These are phyloP conservation scores for Melangyna quadrimaculata DNA, from an alignment of 2,888 invertebrate species.

Conservation along the genomic window DNA sequence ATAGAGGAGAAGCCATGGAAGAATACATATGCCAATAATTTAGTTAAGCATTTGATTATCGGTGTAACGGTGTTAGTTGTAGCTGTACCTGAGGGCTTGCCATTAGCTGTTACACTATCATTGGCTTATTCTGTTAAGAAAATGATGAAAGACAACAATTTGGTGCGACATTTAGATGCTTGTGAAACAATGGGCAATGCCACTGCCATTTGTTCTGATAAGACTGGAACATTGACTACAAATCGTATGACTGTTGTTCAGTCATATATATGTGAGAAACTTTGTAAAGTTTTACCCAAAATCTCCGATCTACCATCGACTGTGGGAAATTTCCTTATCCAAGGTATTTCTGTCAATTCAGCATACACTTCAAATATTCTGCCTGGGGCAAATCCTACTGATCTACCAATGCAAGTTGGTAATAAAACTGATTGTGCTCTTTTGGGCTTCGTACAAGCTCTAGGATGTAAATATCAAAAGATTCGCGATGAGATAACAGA, in stretches of 20 bases:
- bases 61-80: constrained; percentile 99
- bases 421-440: constrained; percentile 99
- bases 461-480: constrained; percentile 96
- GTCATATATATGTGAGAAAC: constrained; percentile 96
- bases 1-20: constrained; percentile 88
- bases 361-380: constrained; percentile 98
- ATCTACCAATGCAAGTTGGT: constrained; percentile 96
- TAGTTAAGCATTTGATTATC: constrained; percentile 99
- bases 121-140: constrained; percentile 99
- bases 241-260: constrained; percentile 99
- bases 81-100: constrained; percentile 99
- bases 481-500: constrained; percentile 95
- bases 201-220: constrained; percentile 99
- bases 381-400: constrained; percentile 90
- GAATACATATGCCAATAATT: constrained; percentile 92
- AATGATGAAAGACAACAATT: constrained; percentile 99
- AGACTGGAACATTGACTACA: constrained; percentile 99
- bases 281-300: constrained; percentile 94
- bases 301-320: constrained; percentile 91
- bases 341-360: constrained; percentile 96
- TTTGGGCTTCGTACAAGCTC: constrained; percentile 94
- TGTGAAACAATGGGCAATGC: constrained; percentile 99
- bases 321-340: constrained; percentile 91
- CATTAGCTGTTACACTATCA: constrained; percentile 98
- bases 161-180: constrained; percentile 99